Evolutionary conservation across 2,113 vertebrate species (phyloP).

Genomic region (Pithys albifrons): DNA sequence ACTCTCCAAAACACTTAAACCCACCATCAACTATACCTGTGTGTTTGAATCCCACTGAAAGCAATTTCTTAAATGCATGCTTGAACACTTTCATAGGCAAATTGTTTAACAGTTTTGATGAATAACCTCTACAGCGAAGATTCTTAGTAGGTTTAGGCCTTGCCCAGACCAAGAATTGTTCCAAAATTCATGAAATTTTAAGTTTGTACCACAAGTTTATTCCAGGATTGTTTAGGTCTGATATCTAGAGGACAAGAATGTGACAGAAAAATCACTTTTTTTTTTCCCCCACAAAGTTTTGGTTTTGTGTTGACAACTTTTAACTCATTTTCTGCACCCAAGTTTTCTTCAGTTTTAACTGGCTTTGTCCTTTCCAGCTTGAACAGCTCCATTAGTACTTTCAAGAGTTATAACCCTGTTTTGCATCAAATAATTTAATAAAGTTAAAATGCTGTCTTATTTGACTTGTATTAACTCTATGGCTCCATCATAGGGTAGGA

Average conservation of each 20-base stretch:
- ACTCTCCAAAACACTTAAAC: neutral
- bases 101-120: neutral
- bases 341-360: neutral
- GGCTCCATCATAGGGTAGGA: neutral
- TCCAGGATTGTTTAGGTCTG: rapidly evolving
- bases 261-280: neutral
- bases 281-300: neutral
- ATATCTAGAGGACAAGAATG: neutral
- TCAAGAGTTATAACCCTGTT: neutral
- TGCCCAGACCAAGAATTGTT: neutral
- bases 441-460: neutral
- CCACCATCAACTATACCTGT: rapidly evolving
- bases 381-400: neutral
- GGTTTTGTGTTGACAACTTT: neutral
- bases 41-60: neutral
- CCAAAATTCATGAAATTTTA: neutral
- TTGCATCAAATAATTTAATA: neutral
- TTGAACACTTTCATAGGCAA: neutral
- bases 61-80: neutral
- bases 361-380: neutral
- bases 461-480: neutral
- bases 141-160: neutral
- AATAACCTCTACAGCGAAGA: neutral
- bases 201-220: neutral
- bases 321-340: neutral